These are phyloP conservation scores for Brachionus sp. DNA, from an alignment of 1,140 invertebrate genomes.

Conservation along the genomic window DNA sequence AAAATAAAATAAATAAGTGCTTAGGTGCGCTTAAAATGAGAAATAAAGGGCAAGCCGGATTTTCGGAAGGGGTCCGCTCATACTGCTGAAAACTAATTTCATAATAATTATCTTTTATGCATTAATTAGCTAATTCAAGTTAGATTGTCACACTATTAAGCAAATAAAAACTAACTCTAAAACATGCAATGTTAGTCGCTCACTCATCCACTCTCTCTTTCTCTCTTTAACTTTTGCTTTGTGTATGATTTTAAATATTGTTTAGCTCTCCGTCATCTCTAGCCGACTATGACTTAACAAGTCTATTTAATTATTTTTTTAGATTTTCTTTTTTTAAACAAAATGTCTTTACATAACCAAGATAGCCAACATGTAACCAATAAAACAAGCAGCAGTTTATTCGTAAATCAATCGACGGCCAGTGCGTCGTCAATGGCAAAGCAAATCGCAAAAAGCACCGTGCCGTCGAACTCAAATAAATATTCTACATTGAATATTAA, in stretches of 20 bases:
- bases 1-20: neutral
- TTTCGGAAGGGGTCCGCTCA: neutral
- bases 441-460: neutral
- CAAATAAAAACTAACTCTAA: neutral
- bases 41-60: neutral
- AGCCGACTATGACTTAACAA: neutral
- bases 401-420: neutral
- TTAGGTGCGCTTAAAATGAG: neutral
- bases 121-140: neutral
- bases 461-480: neutral
- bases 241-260: neutral
- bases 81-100: neutral
- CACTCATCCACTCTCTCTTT: neutral
- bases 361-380: constrained; percentile 26
- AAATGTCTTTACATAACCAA: constrained; percentile 43
- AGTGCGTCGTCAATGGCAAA: constrained; percentile 3
- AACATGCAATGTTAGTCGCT: neutral
- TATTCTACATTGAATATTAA: constrained; percentile 42
- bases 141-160: neutral
- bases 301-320: neutral
- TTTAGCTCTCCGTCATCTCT: neutral
- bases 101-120: neutral
- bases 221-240: neutral
- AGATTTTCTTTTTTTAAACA: constrained; percentile 7
- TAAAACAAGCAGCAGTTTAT: constrained; percentile 23